Evolutionary conservation across 2,888 invertebrate genomes (phyloP), one percentile per base, ranked within the genome.

Genomic region (Pseudoips prasinana): DNA sequence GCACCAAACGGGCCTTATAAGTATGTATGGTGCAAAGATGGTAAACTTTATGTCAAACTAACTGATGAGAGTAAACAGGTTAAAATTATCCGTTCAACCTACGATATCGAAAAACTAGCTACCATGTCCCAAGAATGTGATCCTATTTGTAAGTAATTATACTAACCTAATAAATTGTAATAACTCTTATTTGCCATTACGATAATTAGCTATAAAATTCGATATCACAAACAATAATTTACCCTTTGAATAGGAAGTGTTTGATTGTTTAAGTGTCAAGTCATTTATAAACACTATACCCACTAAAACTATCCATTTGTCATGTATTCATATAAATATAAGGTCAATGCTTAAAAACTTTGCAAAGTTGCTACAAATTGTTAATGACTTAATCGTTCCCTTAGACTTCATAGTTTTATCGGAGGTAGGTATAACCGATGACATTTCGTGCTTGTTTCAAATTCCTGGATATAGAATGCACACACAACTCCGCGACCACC

Each of bases 391-490:
- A 8, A 11, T 7, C 5, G 1, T 18, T 1, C 1, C 7, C 6
- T 6, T 33, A 3, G 28, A 28, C 19, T 1, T 27, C 10, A 28
- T 33, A n/a, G 14, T 33, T 22, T 10, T 33, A 8, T 23, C 28
- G 1, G 27, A 33, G n/a, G 28, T 23, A 11, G 19, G 22, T 17
- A 35, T 29, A 1, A 24, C 25, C 7, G 22, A 25, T 7, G 14
- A 17, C 3, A 10, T 29, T 1, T 22, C 3, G 4, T 10, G 9
- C 1, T 8, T 58, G 5, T 54, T 35, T 37, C 42, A 48, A 23
- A 39, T 58, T 33, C 24, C 31, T 7, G 54, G 48, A 7, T 56
- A 58, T 40, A 48, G 34, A 8, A 47, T 58, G 50, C n/a, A n/a
- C n/a, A n/a, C n/a, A n/a, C n/a, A n/a, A n/a, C n/a, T n/a, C n/a